Evolutionary conservation across 2,888 invertebrate species (phyloP).

Genomic region (Acanthococcus lagerstroemiae): DNA sequence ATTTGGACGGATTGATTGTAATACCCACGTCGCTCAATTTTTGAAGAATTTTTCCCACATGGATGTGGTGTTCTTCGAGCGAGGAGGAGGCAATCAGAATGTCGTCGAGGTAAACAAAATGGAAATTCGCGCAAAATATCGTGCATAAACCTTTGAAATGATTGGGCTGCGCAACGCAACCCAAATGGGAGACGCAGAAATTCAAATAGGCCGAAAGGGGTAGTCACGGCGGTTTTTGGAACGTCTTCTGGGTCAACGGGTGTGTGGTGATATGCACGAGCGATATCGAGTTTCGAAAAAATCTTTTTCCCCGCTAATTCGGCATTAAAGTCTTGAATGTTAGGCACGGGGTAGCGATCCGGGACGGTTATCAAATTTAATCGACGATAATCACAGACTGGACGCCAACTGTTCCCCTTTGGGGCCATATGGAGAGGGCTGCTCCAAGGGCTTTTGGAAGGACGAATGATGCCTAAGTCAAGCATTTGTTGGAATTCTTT

Average conservation of each 20-base stretch:
- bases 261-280: constrained; percentile 40
- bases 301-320: constrained; percentile 25
- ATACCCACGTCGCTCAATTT: no score
- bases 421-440: constrained; percentile 31
- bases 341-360: neutral
- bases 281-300: constrained; percentile 36
- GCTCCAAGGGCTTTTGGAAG: neutral
- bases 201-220: constrained; percentile 38
- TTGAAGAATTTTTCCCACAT: no score
- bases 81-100: no score
- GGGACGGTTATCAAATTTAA: neutral
- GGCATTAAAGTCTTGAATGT: constrained; percentile 23
- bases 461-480: neutral
- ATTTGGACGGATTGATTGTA: neutral
- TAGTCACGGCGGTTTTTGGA: constrained; percentile 39
- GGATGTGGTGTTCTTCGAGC: no score
- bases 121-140: constrained; percentile 32
- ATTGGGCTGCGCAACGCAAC: no score
- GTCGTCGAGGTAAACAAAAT: constrained; percentile 37
- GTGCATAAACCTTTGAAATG: constrained; percentile 38
- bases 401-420: constrained; percentile 36
- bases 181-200: constrained; percentile 34
- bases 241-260: constrained; percentile 36
- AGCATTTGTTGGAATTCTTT: neutral
- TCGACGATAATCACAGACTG: constrained; percentile 5